A percentile compares a stretch with the other conserved stretches of the same genome.
phyloP scores from a whole-genome alignment of 2,113 vertebrate genomes.

The Prunella himalayana region DNA sequence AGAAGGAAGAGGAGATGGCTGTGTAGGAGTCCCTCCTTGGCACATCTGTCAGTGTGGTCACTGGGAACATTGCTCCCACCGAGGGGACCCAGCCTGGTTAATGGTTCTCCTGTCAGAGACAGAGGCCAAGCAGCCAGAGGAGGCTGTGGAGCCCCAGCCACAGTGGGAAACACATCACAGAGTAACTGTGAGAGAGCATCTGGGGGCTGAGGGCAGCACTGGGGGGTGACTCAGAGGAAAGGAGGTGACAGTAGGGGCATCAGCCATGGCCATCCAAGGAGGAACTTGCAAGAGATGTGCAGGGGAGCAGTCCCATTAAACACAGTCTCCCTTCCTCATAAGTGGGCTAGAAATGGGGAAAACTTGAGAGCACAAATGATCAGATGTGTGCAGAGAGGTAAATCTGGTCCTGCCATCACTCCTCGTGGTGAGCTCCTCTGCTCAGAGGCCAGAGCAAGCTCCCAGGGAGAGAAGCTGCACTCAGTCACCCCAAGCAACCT shows the following conservation, averaged over 20 bases:
- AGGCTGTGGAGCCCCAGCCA: not conserved
- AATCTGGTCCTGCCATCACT: not conserved
- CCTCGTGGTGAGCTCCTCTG: not conserved
- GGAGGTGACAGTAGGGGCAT: not conserved
- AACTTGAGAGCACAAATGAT: not conserved
- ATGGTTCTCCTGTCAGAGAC: not conserved
- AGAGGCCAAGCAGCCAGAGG: not conserved
- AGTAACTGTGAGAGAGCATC: not conserved
- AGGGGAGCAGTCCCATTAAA: not conserved
- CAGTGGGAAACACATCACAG: not conserved
- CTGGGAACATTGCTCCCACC: not conserved
- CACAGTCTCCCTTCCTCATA: not conserved
- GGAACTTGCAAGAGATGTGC: not conserved
- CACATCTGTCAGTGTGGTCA: not conserved
- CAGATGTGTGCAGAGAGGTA: not conserved
- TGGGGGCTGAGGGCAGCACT: accelerated
- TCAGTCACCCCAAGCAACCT: not conserved
- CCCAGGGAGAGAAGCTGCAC: not conserved
- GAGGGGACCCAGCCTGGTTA: not conserved
- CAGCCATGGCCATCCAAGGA: not conserved
- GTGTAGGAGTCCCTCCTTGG: not conserved
- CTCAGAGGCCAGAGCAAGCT: not conserved
- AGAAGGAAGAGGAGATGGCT: not conserved
- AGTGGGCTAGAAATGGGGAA: not conserved
- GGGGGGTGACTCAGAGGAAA: accelerated